A percentile compares a stretch with the other conserved stretches of the same genome.
Evolutionary conservation across 2,113 vertebrate species (phyloP).

Genomic region (Callopanchax toddi): DNA sequence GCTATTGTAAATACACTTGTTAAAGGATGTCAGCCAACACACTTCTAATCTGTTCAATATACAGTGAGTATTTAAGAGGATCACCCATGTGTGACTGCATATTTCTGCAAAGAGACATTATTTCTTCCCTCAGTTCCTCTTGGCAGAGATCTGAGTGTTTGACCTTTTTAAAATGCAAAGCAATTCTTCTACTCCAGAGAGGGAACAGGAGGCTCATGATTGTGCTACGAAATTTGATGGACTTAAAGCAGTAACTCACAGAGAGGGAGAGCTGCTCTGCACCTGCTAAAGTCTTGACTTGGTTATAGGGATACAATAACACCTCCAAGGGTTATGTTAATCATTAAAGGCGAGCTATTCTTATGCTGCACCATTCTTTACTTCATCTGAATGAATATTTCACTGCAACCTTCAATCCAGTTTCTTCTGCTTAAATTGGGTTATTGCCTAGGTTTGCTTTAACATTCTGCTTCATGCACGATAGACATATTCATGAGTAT

Average conservation of each 20-base stretch:
- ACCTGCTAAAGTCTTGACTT: slow-evolving; percentile 72
- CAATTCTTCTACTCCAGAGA: slow-evolving; percentile 77
- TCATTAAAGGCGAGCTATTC: slow-evolving; percentile 76
- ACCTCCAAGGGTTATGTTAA: slow-evolving; percentile 77
- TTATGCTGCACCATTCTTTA: slow-evolving; percentile 69
- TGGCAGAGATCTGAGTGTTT: slow-evolving; percentile 78
- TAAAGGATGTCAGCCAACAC: slow-evolving; percentile 49
- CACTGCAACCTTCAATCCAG: slow-evolving; percentile 68
- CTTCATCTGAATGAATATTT: slow-evolving; percentile 77
- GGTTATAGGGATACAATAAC: slow-evolving; percentile 74
- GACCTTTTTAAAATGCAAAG: slow-evolving; percentile 84
- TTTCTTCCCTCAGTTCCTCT: slow-evolving; percentile 74
- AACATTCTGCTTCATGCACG: slow-evolving; percentile 1
- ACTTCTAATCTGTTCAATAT: slow-evolving; percentile 66
- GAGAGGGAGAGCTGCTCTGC: slow-evolving; percentile 67
- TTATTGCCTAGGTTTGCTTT: slow-evolving; percentile 44
- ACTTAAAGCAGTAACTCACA: slow-evolving; percentile 77
- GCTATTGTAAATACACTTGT: slow-evolving; percentile 60
- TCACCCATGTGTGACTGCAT: slow-evolving; percentile 68
- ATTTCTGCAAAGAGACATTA: slow-evolving; percentile 76
- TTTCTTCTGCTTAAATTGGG: slow-evolving; percentile 50
- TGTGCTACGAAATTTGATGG: slow-evolving; percentile 77
- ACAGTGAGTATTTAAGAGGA: slow-evolving; percentile 68
- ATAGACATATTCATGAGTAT: slow-evolving; percentile 3
- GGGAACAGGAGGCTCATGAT: slow-evolving; percentile 76